A percentile compares a stretch with the other conserved stretches of the same genome.
These are phyloP conservation scores for Gasterosteus nipponicus DNA, from an alignment of 2,113 vertebrate genomes.

Conservation along the genomic window DNA sequence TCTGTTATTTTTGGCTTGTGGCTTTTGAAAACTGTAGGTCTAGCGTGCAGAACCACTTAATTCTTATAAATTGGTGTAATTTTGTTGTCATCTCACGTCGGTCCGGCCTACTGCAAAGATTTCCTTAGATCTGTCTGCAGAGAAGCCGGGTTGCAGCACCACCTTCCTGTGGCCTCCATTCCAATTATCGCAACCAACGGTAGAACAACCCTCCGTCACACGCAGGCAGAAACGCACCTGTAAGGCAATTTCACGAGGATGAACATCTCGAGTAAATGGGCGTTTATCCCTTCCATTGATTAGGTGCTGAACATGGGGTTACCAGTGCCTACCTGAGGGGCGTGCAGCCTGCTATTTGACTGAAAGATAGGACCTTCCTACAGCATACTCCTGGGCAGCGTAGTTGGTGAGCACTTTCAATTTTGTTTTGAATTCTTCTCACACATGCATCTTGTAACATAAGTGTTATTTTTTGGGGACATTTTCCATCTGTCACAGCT, in stretches of 20 bases:
- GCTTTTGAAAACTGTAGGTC: not conserved
- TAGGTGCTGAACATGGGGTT: constrained; percentile 16
- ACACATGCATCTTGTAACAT: not conserved
- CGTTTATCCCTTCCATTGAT: not conserved
- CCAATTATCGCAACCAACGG: constrained; percentile 6
- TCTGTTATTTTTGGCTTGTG: not conserved
- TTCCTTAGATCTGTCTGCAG: not conserved
- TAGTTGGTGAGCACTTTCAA: not conserved
- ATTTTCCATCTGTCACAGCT: constrained; percentile 18
- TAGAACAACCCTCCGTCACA: not conserved
- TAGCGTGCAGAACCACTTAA: not conserved
- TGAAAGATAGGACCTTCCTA: not conserved
- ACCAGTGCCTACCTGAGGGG: not conserved
- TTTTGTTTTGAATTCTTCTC: not conserved
- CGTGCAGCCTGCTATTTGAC: not conserved
- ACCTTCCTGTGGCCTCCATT: not conserved
- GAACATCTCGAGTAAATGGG: not conserved
- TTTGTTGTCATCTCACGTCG: not conserved
- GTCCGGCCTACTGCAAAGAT: not conserved
- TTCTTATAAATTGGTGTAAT: constrained; percentile 15
- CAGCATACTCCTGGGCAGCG: not conserved
- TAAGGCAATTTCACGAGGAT: not conserved
- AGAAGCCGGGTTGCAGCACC: not conserved
- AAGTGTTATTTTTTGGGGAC: not conserved
- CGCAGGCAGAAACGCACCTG: not conserved